These are phyloP conservation scores for Rhizoglyphus robini DNA, from an alignment of 1,140 invertebrate species.

Conservation along the genomic window DNA sequence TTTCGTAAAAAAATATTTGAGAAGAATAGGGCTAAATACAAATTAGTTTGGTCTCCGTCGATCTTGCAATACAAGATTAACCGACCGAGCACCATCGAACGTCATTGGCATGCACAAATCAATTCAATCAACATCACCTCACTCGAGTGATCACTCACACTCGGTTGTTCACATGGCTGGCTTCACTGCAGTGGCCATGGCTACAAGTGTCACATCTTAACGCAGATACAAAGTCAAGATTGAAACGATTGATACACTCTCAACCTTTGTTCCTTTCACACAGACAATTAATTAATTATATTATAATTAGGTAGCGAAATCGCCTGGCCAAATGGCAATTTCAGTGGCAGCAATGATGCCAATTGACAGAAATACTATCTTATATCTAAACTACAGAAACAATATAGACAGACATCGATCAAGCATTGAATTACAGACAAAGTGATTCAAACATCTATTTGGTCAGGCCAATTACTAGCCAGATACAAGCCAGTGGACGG, in stretches of 20 bases:
- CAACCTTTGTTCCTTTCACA: too few relatives aligned
- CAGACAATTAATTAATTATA: too few relatives aligned
- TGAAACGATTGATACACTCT: too few relatives aligned
- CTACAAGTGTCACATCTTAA: slow-evolving; percentile 1
- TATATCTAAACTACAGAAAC: too few relatives aligned
- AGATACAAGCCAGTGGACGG: too few relatives aligned
- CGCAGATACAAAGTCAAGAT: not conserved
- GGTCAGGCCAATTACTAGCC: too few relatives aligned
- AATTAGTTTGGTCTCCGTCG: not conserved
- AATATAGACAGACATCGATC: too few relatives aligned
- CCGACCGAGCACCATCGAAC: not conserved
- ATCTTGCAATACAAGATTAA: not conserved
- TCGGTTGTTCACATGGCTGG: not conserved
- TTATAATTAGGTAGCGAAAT: not conserved
- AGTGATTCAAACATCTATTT: not conserved
- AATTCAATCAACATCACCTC: not conserved
- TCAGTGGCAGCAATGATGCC: not conserved
- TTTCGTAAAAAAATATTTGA: too few relatives aligned
- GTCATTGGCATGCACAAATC: not conserved
- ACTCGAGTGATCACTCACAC: not conserved
- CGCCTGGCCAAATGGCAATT: not conserved
- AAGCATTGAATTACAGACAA: not conserved
- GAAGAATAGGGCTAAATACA: too few relatives aligned
- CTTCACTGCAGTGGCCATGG: not conserved
- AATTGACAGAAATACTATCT: not conserved